phyloP scores from a whole-genome alignment of 37 sponge, comb jelly and placozoan genomes.

The Chondrosia reniformis region DNA sequence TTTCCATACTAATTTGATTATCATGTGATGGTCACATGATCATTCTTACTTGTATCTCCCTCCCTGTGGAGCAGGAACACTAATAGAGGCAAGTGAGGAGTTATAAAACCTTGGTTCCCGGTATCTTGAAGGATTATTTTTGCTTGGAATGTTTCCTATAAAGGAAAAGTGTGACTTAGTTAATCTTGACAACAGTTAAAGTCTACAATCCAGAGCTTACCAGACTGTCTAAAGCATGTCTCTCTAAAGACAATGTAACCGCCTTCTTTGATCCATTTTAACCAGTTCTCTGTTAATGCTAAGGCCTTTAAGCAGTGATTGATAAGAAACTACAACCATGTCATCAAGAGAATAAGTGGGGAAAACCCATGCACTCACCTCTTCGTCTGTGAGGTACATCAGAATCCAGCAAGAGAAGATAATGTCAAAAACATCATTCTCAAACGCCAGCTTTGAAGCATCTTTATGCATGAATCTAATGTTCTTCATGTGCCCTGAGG shows the following conservation, averaged over 20 bases:
- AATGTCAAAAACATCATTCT: conserved; percentile 30
- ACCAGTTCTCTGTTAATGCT: not conserved
- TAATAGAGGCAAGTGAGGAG: conserved; percentile 5
- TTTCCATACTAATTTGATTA: too few relatives aligned
- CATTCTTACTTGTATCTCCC: conserved; percentile 13
- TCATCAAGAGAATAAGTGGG: too few relatives aligned
- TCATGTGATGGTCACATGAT: too few relatives aligned
- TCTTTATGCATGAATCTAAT: conserved; percentile 31
- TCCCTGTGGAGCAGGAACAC: conserved; percentile 13
- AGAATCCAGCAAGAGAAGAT: conserved; percentile 68
- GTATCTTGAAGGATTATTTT: not conserved
- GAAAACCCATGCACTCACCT: too few relatives aligned
- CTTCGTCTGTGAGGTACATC: conserved; percentile 60
- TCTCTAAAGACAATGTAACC: conserved; percentile 59
- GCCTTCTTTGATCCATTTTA: conserved; percentile 5
- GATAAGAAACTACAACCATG: too few relatives aligned
- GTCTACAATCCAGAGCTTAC: too few relatives aligned
- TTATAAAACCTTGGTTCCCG: not conserved
- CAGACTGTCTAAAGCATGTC: conserved; percentile 47
- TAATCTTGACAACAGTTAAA: too few relatives aligned
- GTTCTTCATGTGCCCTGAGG: conserved; percentile 26
- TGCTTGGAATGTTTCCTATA: not conserved
- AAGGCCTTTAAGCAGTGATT: not conserved
- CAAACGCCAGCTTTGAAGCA: conserved; percentile 36
- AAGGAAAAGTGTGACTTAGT: not conserved